Base-by-base conservation (phyloP, 2,888 invertebrate species). In the Aspidiotus destructor region DNA sequence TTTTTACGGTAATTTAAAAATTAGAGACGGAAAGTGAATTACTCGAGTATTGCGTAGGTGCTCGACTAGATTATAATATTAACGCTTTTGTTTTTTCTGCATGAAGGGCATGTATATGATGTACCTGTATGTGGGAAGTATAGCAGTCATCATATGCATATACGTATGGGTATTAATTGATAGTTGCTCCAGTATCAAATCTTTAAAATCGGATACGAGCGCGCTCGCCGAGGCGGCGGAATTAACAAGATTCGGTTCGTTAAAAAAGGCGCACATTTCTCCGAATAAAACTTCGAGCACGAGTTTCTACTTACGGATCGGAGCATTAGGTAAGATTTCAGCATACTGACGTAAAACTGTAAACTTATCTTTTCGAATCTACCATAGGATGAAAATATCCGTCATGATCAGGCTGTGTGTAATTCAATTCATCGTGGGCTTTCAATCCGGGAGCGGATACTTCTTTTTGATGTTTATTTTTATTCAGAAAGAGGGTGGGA, bases 101-200 rank as follows among this genome's bases (percentile, higher is more conserved):
- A 17, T 58, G 40, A 76, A 81, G 81, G 80, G 80, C 13, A 75
- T 81, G 63, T 80, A 80, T 72, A 76, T 81, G 71, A 79, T 81
- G 78, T 82, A 80, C 73, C 77, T 82, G 54, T 80, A 81, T 75
- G 79, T 81, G 64, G 81, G 81, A 3, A 80, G 80, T 71, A 80
- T 81, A 71, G 77, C 80, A 5, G 81, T 81, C 69, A 81, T 82
- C 72, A 79, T 82, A 73, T 79, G 80, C 73, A 81, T 81, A 73
- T 82, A 82, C 76, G 77, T 81, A 70, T 80, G 81, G 76, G 80
- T 82, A 16, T 75, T 81, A 72, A 75, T 81, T 53, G 81, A 81
- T 75, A 80, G 80, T 72, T 81, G 81, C 70, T 77, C 80, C 8
- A 79, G 79, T 60, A 73, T 80, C 42, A 75, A 73, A 48, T 72